Conservation (phyloP, 2,888 invertebrate genomes). For the Euplexia lucipara region DNA sequence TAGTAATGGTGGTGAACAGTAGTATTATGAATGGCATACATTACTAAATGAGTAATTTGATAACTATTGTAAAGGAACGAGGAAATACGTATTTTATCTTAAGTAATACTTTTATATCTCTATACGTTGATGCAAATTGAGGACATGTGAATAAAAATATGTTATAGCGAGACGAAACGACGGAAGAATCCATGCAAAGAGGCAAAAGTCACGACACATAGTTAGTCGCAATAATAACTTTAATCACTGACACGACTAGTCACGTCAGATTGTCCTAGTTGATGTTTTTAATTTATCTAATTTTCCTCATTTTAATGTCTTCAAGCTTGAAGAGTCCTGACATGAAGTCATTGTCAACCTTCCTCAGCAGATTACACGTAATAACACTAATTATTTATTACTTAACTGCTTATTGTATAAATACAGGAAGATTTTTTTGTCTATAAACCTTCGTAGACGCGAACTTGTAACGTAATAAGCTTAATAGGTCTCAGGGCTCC, state of each 20-base stretch:
- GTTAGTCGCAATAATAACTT: slow-evolving; percentile 52
- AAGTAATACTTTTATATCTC: slow-evolving; percentile 16
- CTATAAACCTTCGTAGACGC: slow-evolving; percentile 74
- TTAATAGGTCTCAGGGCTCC: slow-evolving; percentile 44
- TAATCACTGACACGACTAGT: slow-evolving; percentile 60
- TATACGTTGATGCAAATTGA: slow-evolving; percentile 46
- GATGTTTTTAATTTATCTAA: slow-evolving; percentile 73
- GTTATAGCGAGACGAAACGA: slow-evolving; percentile 30
- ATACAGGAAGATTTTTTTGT: slow-evolving; percentile 84
- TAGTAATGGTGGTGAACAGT: slow-evolving; percentile 38
- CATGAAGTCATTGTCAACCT: slow-evolving; percentile 73
- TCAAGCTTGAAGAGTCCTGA: slow-evolving; percentile 65
- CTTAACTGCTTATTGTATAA: slow-evolving; percentile 60
- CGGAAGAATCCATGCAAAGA: slow-evolving; percentile 36
- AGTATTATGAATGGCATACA: slow-evolving; percentile 42
- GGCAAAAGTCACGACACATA: slow-evolving; percentile 46
- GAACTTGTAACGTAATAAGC: slow-evolving; percentile 59
- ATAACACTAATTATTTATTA: slow-evolving; percentile 69
- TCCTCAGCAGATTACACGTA: slow-evolving; percentile 69
- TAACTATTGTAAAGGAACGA: slow-evolving; percentile 48
- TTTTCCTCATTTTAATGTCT: slow-evolving; percentile 64
- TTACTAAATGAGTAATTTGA: slow-evolving; percentile 42
- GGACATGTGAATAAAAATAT: slow-evolving; percentile 24
- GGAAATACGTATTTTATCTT: slow-evolving; percentile 44
- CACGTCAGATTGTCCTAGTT: slow-evolving; percentile 72